A percentile compares a stretch with the other conserved stretches of the same genome.
Evolutionary conservation across 2,888 invertebrate genomes (phyloP).

Genomic region (Stenodera caucasica): DNA sequence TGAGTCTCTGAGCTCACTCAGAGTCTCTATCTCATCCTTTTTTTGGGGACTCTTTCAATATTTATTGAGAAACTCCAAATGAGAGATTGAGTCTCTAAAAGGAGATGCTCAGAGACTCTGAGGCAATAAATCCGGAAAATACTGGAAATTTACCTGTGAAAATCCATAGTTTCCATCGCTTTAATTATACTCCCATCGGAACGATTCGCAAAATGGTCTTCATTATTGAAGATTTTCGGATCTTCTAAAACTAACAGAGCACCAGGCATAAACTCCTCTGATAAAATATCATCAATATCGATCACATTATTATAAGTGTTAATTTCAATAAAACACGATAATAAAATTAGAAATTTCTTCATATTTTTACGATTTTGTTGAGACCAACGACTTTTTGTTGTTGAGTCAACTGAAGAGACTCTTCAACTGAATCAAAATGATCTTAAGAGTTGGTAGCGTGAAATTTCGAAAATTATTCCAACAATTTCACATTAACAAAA

Average conservation of each 20-base stretch:
- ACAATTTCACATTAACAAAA: constrained; percentile 12
- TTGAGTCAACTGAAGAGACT: not conserved
- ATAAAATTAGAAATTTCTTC: not conserved
- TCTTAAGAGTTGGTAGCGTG: constrained; percentile 26
- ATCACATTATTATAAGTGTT: constrained; percentile 33
- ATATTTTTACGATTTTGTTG: too few relatives aligned
- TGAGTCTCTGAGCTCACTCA: too few relatives aligned
- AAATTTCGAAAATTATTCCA: constrained; percentile 32
- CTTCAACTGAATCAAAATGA: constrained; percentile 27
- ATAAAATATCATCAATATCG: constrained; percentile 68
- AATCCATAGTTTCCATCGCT: constrained; percentile 67
- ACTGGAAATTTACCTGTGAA: constrained; percentile 63
- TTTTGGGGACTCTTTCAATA: too few relatives aligned
- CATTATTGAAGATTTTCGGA: constrained; percentile 39
- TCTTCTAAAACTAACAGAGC: constrained; percentile 61
- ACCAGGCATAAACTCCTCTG: constrained; percentile 71
- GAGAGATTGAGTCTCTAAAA: too few relatives aligned
- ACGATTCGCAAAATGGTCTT: constrained; percentile 15
- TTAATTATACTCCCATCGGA: constrained; percentile 63
- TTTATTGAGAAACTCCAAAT: too few relatives aligned
- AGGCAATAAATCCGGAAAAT: too few relatives aligned
- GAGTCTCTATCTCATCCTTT: too few relatives aligned
- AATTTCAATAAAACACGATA: not conserved
- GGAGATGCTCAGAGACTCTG: too few relatives aligned
- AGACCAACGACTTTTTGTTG: too few relatives aligned